These are phyloP conservation scores for Lasioglossum pauxillum DNA, from an alignment of 2,888 invertebrate species.

Conservation along the genomic window DNA sequence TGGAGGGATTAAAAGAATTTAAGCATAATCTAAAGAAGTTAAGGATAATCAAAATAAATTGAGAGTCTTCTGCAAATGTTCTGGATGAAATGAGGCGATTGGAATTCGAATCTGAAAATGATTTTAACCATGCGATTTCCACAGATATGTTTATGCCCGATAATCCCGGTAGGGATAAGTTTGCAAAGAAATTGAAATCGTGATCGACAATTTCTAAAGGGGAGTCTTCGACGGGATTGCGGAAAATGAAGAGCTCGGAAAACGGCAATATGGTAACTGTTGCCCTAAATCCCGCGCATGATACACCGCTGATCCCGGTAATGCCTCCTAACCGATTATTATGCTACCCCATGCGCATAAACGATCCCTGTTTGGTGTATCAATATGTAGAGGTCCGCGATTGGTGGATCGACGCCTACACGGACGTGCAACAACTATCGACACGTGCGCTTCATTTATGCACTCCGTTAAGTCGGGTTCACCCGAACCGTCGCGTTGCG, in stretches of 20 bases:
- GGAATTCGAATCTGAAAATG: not conserved
- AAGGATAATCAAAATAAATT: no score
- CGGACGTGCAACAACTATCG: conserved; percentile 18
- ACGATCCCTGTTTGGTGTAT: conserved; percentile 11
- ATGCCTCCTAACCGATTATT: conserved; percentile 19
- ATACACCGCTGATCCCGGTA: conserved; percentile 7
- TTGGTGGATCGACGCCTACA: conserved; percentile 26
- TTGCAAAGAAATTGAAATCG: not conserved
- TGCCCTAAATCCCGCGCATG: not conserved
- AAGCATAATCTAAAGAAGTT: no score
- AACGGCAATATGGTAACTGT: conserved; percentile 2
- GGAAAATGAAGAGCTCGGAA: not conserved
- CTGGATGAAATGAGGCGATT: no score
- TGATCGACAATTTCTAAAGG: not conserved
- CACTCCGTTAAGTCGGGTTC: conserved; percentile 56
- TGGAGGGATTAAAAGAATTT: not conserved
- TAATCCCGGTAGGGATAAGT: not conserved
- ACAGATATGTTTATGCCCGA: not conserved
- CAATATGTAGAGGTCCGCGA: conserved; percentile 1
- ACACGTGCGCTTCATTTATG: conserved; percentile 62
- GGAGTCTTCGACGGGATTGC: not conserved
- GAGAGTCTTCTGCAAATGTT: no score
- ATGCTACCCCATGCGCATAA: conserved; percentile 18
- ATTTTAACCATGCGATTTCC: not conserved
- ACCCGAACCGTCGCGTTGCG: conserved; percentile 23